Percentiles rank a stretch among this genome's conserved stretches.
These are phyloP conservation scores for Himantopus leucocephalus DNA, from an alignment of 2,113 vertebrate genomes.

Conservation along the genomic window DNA sequence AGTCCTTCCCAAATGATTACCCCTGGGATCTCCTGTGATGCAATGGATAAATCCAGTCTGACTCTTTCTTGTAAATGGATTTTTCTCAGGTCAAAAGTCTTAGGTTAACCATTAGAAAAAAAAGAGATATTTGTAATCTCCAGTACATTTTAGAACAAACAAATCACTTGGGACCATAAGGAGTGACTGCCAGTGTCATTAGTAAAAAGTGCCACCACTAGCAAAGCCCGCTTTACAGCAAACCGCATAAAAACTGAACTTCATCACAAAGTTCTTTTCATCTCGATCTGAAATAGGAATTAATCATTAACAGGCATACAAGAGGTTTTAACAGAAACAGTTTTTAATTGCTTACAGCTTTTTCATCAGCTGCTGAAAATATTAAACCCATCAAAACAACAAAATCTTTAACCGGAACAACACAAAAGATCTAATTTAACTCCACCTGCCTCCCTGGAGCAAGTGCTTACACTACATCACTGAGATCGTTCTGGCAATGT, in stretches of 20 bases:
- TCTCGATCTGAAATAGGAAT: not conserved
- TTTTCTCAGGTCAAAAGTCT: not conserved
- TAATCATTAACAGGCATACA: not conserved
- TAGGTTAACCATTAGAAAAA: not conserved
- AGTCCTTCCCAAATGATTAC: not conserved
- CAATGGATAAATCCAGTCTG: not conserved
- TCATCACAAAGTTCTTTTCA: not conserved
- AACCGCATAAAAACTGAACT: not conserved
- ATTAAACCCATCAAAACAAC: constrained; percentile 1
- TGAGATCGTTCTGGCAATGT: not conserved
- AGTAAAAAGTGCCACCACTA: not conserved
- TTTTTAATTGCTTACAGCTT: constrained; percentile 7
- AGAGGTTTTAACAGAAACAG: not conserved
- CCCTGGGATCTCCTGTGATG: not conserved
- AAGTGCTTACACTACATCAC: not conserved
- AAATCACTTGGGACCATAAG: not conserved
- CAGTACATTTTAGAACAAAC: not conserved
- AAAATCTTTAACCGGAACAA: not conserved
- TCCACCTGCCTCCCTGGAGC: not conserved
- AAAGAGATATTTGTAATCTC: not conserved
- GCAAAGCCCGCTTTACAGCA: not conserved
- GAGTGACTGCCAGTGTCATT: not conserved
- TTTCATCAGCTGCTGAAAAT: not conserved
- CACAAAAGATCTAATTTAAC: not conserved
- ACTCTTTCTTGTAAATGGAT: not conserved